Evolutionary conservation across 1,140 invertebrate genomes (phyloP).

Genomic region (Drosophila elegans): DNA sequence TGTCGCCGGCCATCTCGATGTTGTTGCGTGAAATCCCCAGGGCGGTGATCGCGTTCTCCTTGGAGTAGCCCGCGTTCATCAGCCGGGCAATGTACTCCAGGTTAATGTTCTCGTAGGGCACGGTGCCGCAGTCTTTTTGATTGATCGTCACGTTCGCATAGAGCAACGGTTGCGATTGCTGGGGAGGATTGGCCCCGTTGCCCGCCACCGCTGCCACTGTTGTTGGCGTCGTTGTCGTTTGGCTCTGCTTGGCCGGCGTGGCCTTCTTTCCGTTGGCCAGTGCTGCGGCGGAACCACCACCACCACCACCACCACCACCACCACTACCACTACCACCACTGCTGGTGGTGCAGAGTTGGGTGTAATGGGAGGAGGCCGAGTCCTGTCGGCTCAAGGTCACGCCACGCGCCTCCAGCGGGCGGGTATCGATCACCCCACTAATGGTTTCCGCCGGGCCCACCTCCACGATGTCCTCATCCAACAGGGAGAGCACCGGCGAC

Average conservation of each 20-base stretch:
- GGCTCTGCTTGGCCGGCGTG: conserved; percentile 31
- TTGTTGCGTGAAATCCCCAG: conserved; percentile 96
- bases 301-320: conserved; percentile 22
- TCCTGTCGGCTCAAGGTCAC: conserved; percentile 45
- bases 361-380: conserved; percentile 69
- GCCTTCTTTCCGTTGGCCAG: conserved; percentile 66
- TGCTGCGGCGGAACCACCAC: conserved; percentile 47
- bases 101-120: conserved; percentile 94
- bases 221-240: conserved; percentile 40
- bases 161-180: conserved; percentile 69
- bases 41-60: conserved; percentile 95
- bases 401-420: conserved; percentile 83
- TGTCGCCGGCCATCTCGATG: conserved; percentile 97
- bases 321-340: conserved; percentile 23
- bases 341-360: conserved; percentile 73
- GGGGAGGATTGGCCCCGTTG: conserved; percentile 32
- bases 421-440: conserved; percentile 88
- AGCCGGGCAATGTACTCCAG: conserved; percentile 95
- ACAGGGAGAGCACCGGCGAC: conserved; percentile 67
- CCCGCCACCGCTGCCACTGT: conserved; percentile 25
- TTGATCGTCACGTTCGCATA: conserved; percentile 85
- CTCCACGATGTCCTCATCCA: conserved; percentile 86
- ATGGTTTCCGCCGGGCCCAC: conserved; percentile 89
- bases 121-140: conserved; percentile 85
- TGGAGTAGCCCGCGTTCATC: conserved; percentile 94